Percentiles rank a stretch among this genome's conserved stretches.
Conservation (phyloP, 2,797 vertebrate species). For the Sebastes kiyomatsui region DNA sequence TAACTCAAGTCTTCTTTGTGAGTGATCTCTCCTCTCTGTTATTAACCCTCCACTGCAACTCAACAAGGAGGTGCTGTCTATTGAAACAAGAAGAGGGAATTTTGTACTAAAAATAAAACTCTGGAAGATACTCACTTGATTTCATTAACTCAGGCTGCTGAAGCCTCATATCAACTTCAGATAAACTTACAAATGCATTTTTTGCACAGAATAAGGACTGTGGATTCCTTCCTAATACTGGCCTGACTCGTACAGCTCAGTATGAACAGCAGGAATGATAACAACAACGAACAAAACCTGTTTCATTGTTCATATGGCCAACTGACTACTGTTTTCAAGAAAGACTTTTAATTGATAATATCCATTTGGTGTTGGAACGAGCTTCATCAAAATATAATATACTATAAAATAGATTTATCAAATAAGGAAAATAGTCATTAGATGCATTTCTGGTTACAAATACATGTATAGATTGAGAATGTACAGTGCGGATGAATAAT, state of each 20-base stretch:
- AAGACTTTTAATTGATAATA: neutral
- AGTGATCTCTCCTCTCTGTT: too few relatives aligned
- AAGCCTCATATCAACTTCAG: neutral
- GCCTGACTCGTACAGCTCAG: neutral
- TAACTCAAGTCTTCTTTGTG: too few relatives aligned
- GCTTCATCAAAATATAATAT: neutral
- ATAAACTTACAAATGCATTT: neutral
- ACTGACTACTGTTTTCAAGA: neutral
- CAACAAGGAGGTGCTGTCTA: too few relatives aligned
- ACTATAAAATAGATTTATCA: neutral
- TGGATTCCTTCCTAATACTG: neutral
- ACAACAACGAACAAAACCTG: neutral
- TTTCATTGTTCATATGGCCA: neutral
- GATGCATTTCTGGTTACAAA: neutral
- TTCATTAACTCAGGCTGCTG: neutral
- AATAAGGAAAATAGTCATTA: neutral
- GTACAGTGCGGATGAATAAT: conserved; percentile 15
- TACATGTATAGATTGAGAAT: neutral
- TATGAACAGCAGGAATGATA: accelerated
- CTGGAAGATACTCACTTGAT: neutral
- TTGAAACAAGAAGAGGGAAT: neutral
- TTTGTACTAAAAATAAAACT: neutral
- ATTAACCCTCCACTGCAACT: too few relatives aligned
- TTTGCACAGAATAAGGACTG: neutral
- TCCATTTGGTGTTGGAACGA: neutral